Evolutionary conservation across 2,113 vertebrate genomes (phyloP).

Genomic region (Aplodontia rufa): DNA sequence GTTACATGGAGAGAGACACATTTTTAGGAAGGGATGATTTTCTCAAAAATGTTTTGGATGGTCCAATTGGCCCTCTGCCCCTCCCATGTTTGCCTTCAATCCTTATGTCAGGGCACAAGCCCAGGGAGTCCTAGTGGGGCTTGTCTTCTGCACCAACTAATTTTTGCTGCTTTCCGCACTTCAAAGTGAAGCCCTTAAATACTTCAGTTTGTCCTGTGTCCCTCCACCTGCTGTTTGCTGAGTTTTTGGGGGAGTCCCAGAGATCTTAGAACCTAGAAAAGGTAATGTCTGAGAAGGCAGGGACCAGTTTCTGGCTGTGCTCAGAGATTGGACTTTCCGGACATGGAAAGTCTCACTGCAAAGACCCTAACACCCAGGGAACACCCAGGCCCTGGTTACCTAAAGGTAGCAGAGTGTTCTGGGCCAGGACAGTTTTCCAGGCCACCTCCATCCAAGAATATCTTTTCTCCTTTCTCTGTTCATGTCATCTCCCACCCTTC

Average conservation of each 20-base stretch:
- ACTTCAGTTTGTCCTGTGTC: background rate
- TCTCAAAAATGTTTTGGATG: background rate
- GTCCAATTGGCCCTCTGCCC: background rate
- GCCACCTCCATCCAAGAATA: no score
- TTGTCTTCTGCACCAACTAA: background rate
- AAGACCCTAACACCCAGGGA: background rate
- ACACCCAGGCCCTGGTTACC: background rate
- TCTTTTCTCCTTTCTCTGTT: background rate
- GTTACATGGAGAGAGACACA: background rate
- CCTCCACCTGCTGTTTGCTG: background rate
- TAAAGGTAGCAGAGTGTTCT: background rate
- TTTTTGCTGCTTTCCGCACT: background rate
- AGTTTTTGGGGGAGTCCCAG: background rate
- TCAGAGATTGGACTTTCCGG: background rate
- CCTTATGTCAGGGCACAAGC: background rate
- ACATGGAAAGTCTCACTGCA: fast-evolving
- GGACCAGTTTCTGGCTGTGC: background rate
- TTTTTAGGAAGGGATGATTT: background rate
- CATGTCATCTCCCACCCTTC: background rate
- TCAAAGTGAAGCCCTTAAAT: background rate
- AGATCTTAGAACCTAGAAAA: background rate
- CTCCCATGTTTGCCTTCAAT: background rate
- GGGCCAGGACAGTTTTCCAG: background rate
- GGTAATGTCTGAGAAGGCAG: background rate
- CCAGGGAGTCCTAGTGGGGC: background rate